Percentiles rank a stretch among this genome's conserved stretches.
Conservation (phyloP, 2,888 invertebrate genomes). For the Acrocyrtus sp. region DNA sequence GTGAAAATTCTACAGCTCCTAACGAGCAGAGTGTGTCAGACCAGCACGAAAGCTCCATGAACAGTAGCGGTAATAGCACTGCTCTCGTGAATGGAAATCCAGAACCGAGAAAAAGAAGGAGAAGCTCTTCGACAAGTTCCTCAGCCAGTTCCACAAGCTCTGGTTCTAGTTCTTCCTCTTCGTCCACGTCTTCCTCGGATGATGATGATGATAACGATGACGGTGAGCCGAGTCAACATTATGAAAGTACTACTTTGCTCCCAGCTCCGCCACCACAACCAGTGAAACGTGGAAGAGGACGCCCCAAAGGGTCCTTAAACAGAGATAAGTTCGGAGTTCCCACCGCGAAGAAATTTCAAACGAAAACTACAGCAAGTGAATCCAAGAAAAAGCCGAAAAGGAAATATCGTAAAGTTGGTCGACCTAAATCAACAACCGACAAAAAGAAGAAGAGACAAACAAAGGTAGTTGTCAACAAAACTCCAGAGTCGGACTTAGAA, state of each 20-base stretch:
- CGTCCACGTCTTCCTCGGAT: slow-evolving; percentile 34
- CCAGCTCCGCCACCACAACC: background rate
- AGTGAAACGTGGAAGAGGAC: slow-evolving; percentile 44
- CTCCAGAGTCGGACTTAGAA: slow-evolving; percentile 85
- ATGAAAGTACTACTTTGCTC: background rate
- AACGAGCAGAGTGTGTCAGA: too few species aligned
- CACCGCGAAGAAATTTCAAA: slow-evolving; percentile 45
- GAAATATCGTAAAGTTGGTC: slow-evolving; percentile 42
- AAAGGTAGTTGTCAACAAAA: slow-evolving; percentile 62
- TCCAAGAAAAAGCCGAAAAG: slow-evolving; percentile 15
- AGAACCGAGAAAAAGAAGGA: slow-evolving; percentile 69
- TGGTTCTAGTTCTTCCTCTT: slow-evolving; percentile 66
- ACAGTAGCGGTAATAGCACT: too few species aligned
- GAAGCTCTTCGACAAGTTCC: slow-evolving; percentile 76
- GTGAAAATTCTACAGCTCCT: too few species aligned
- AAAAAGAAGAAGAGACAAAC: slow-evolving; percentile 22
- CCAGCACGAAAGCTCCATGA: too few species aligned
- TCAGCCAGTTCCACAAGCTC: too few species aligned
- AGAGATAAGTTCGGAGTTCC: slow-evolving; percentile 48
- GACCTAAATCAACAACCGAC: slow-evolving; percentile 22
- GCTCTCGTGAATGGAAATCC: too few species aligned
- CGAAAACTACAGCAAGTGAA: slow-evolving; percentile 13
- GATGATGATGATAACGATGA: slow-evolving; percentile 17
- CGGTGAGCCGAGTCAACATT: background rate
- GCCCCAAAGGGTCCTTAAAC: slow-evolving; percentile 48